Evolutionary conservation across 2,797 vertebrate genomes (phyloP).

Genomic region (Erpetoichthys calabaricus): DNA sequence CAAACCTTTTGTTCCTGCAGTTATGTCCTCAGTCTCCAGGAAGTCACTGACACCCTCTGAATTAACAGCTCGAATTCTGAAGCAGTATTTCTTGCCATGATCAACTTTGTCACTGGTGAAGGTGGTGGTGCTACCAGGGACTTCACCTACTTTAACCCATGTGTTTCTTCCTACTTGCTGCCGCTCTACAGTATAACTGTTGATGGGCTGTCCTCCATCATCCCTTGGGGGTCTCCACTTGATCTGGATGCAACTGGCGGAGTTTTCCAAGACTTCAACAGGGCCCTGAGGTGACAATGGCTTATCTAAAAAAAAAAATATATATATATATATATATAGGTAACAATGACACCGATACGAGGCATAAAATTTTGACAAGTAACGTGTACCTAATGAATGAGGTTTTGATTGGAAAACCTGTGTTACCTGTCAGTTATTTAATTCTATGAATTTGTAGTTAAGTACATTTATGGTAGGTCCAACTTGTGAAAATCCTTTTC

Average conservation of each 20-base stretch:
- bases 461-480: too few relatives aligned
- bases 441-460: too few relatives aligned
- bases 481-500: too few relatives aligned
- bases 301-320: constrained; percentile 54
- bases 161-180: constrained; percentile 57
- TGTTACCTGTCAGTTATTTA: too few relatives aligned
- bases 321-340: constrained; percentile 1
- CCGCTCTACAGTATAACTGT: constrained; percentile 59
- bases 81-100: constrained; percentile 59
- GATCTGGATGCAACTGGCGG: constrained; percentile 44
- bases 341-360: too few relatives aligned
- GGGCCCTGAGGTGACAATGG: constrained; percentile 65
- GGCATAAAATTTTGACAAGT: too few relatives aligned
- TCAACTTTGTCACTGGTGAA: constrained; percentile 51
- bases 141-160: constrained; percentile 64
- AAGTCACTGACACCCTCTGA: constrained; percentile 55
- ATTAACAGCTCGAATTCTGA: constrained; percentile 59
- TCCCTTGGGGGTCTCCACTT: constrained; percentile 68
- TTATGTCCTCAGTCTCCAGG: constrained; percentile 64
- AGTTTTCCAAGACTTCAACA: constrained; percentile 51
- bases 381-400: too few relatives aligned
- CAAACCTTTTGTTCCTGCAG: constrained; percentile 63
- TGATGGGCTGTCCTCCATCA: constrained; percentile 58
- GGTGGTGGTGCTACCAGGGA: constrained; percentile 34
- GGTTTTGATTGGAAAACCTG: too few relatives aligned